Evolutionary conservation across 2,113 vertebrate species (phyloP).

Genomic region (Caracal caracal): DNA sequence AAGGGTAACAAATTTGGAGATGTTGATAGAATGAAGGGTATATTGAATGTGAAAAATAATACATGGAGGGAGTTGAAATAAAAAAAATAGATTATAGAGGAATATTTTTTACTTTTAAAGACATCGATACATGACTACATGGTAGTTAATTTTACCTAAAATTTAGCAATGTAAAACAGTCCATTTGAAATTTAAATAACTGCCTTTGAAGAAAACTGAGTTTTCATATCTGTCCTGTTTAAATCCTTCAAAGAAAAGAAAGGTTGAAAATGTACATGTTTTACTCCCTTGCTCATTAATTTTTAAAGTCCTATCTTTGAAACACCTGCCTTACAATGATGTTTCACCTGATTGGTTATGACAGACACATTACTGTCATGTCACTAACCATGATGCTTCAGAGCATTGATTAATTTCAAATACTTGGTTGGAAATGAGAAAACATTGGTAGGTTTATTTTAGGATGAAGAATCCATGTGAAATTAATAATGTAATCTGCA

Average conservation of each 20-base stretch:
- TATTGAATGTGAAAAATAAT: not conserved
- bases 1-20: not conserved
- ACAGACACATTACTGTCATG: conserved; percentile 56
- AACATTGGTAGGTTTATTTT: conserved; percentile 60
- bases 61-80: not conserved
- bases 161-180: conserved; percentile 24
- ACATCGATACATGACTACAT: conserved; percentile 2
- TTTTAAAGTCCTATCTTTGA: conserved; percentile 57
- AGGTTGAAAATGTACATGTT: conserved; percentile 46
- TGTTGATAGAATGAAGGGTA: not conserved
- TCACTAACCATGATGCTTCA: conserved; percentile 59
- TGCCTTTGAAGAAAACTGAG: conserved; percentile 50
- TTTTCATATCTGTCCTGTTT: not conserved
- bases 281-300: conserved; percentile 63
- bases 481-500: conserved; percentile 62
- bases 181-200: conserved; percentile 72
- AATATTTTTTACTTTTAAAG: conserved; percentile 9
- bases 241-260: conserved; percentile 55
- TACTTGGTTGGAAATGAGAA: conserved; percentile 59
- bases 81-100: not conserved
- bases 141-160: conserved; percentile 59
- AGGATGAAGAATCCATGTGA: conserved; percentile 43
- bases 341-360: conserved; percentile 66
- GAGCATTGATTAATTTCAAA: conserved; percentile 60
- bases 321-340: conserved; percentile 30